Base-by-base conservation (phyloP, 2,888 invertebrate species). In the Stenoptilia bipunctidactyla region DNA sequence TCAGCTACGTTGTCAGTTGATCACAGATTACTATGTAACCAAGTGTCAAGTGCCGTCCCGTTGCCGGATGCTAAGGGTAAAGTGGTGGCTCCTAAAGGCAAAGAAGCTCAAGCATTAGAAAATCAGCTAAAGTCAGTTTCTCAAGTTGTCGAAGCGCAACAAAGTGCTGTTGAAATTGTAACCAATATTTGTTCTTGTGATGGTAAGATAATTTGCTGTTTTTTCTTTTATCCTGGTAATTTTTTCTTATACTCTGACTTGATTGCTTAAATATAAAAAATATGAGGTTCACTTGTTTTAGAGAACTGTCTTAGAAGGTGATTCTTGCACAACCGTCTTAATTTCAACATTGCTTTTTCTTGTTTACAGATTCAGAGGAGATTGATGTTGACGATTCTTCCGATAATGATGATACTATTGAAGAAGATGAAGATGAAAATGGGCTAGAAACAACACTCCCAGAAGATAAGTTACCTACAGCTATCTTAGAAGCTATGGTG, bases 101-200 rank as follows among this genome's bases (percentile, higher is more conserved):
- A 74, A 45, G 69, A 72, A 15, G 73, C 68, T 2, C 69, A 73
- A 36, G 61, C 65, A 1, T 58, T 86, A 10, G 85, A 85, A 15
- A 77, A 69, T 39, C 77, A 86, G 39, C 53, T 88, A 2, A 75
- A 79, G 44, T 70, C 85, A 37, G 64, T 86, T 1, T 74, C 74
- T 44, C 79, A 86, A 50, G 69, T 90, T 43, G 55, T 92, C n/a
- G 86, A 87, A 47, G 89, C 90, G 0, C 91, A 92, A 58, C 87
- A 89, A 51, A 85, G 87, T 58, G 86, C 90, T 0, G 69, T 91
- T 34, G 92, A 92, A 71, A 88, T 91, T 45, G 67, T 91, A 41
- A 88, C 92, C 15, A 92, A 92, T 65, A 70, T 92, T 39, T 89
- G 90, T 55, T 88, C 89, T 25, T 72, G 85, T 55, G 89, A 89